Percentiles rank a stretch among this genome's conserved stretches.
phyloP scores from a whole-genome alignment of 2,797 vertebrate genomes.

The Poeciliopsis gracilis region DNA sequence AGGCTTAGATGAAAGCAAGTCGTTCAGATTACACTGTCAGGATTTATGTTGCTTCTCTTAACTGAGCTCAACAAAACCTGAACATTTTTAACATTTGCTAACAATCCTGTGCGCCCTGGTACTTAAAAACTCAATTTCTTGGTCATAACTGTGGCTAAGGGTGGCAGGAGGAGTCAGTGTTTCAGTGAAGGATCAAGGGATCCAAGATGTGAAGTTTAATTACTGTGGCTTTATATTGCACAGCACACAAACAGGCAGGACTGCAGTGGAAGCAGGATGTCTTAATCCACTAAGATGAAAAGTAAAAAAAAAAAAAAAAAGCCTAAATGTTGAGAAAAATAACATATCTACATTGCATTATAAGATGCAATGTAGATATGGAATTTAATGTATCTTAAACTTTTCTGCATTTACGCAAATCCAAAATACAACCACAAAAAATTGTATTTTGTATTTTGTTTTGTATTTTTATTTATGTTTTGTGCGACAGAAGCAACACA shows the following conservation, averaged over 20 bases:
- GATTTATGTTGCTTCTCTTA: background rate
- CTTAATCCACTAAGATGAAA: slow-evolving; percentile 30
- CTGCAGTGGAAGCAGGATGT: slow-evolving; percentile 22
- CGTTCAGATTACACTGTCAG: background rate
- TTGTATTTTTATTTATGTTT: background rate
- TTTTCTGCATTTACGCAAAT: background rate
- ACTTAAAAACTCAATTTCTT: background rate
- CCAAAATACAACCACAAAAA: no score
- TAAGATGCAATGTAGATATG: no score
- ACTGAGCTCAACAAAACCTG: background rate
- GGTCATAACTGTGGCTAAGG: slow-evolving; percentile 16
- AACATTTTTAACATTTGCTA: slow-evolving; percentile 2
- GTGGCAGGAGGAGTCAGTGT: slow-evolving; percentile 39
- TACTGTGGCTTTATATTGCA: slow-evolving; percentile 53
- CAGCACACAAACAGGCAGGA: slow-evolving; percentile 12
- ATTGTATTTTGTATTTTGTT: no score
- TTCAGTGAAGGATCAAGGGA: slow-evolving; percentile 47
- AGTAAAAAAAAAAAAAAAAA: slow-evolving; percentile 6
- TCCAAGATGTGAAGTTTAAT: slow-evolving; percentile 60
- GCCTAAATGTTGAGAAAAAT: background rate
- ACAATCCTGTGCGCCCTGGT: background rate
- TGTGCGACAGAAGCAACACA: background rate
- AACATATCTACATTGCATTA: background rate
- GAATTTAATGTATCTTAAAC: no score
- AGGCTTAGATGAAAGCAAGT: slow-evolving; percentile 35